These are phyloP conservation scores for Heliconius erato DNA, from an alignment of 2,888 invertebrate genomes.

Conservation along the genomic window DNA sequence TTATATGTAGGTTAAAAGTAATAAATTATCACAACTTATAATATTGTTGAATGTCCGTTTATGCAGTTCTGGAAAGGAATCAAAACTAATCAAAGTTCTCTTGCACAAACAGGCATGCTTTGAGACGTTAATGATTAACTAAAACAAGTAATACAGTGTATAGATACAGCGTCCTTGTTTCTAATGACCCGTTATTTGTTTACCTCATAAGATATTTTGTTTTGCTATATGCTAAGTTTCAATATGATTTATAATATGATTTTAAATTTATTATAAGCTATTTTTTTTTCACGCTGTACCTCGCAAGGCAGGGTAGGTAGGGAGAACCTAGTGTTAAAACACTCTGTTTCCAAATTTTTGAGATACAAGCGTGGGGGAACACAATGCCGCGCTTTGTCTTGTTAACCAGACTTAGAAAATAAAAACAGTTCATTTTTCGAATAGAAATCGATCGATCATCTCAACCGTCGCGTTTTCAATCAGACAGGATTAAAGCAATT, in stretches of 20 bases:
- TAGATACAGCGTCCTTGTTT: slow-evolving; percentile 20
- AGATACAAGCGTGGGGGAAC: too few species aligned
- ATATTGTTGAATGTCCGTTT: not conserved
- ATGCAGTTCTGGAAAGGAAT: not conserved
- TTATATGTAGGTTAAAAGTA: not conserved
- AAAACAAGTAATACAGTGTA: slow-evolving; percentile 22
- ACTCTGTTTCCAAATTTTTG: too few species aligned
- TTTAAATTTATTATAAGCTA: not conserved
- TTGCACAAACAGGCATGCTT: slow-evolving; percentile 12
- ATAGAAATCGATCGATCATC: too few species aligned
- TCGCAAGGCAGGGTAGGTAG: too few species aligned
- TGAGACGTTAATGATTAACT: not conserved
- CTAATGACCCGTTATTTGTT: slow-evolving; percentile 17
- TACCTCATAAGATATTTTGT: slow-evolving; percentile 2
- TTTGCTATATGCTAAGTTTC: slow-evolving; percentile 17
- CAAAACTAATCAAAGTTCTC: slow-evolving; percentile 19
- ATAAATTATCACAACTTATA: not conserved
- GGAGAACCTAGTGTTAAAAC: too few species aligned
- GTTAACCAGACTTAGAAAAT: too few species aligned
- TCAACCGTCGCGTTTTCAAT: too few species aligned
- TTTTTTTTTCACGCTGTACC: too few species aligned
- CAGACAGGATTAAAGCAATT: not conserved
- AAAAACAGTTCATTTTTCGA: too few species aligned
- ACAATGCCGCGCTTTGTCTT: too few species aligned
- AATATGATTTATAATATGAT: not conserved